phyloP scores from a whole-genome alignment of 2,888 invertebrate species.

The Sinohyriopsis cumingii region DNA sequence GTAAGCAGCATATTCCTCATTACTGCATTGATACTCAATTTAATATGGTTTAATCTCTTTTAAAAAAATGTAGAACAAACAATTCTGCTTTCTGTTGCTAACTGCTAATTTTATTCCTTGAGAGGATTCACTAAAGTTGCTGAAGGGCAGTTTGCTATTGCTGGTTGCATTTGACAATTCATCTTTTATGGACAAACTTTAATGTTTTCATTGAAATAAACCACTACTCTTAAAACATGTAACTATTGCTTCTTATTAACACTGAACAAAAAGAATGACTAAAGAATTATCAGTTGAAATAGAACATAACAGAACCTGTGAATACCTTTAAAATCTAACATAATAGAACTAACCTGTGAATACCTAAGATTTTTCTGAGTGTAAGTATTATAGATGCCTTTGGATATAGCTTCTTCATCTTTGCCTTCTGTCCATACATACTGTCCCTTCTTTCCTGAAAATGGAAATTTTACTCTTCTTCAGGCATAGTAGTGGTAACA shows the following conservation, averaged over 20 bases:
- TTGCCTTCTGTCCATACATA: slow-evolving; percentile 70
- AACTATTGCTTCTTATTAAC: too few species aligned
- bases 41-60: too few species aligned
- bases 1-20: neutral
- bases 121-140: too few species aligned
- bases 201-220: too few species aligned
- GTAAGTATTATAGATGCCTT: slow-evolving; percentile 72
- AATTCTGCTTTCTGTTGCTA: too few species aligned
- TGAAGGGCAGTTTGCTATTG: too few species aligned
- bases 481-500: too few species aligned
- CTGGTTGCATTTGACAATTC: too few species aligned
- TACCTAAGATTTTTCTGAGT: slow-evolving; percentile 70
- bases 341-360: slow-evolving; percentile 64
- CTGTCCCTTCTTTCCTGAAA: slow-evolving; percentile 71
- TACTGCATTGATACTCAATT: neutral
- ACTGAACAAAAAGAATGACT: neutral
- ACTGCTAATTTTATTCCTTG: too few species aligned
- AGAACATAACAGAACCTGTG: neutral
- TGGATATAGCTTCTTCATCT: slow-evolving; percentile 68
- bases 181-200: too few species aligned
- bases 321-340: neutral
- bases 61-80: too few species aligned
- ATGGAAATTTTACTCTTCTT: neutral
- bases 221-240: too few species aligned
- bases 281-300: neutral